Evolutionary conservation across 2,113 vertebrate species (phyloP), one percentile per base, ranked within the genome.

Genomic region (Vidua chalybeata): DNA sequence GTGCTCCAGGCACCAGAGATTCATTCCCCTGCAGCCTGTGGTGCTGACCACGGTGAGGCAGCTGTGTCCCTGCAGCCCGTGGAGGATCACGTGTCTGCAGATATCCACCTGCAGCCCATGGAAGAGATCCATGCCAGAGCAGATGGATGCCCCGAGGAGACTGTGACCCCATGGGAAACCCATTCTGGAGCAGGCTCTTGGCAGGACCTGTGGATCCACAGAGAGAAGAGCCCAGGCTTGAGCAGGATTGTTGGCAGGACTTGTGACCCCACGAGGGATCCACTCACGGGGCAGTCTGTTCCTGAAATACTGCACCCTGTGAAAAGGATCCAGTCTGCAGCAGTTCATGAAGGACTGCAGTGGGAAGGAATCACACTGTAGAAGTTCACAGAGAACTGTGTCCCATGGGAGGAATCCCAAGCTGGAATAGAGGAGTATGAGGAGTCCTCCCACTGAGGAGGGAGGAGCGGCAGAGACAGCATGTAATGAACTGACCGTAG

Each of bases 401-500:
- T 6, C 23, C 6, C 0, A 0, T 15, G n/a, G 16, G 30, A 64
- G 16, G 43, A 41, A 31, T 35, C 41, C 21, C 31, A 43, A 2
- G 4, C 33, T 52, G 28, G 23, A n/a, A 28, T 33, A 82, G 46
- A 23, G 4, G 9, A 75, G 37, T 15, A 15, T 52, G 15, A 67
- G 6, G 13, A 52, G 7, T 52, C 16, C 35, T 45, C 7, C 7
- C 3, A 1, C 37, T 45, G 15, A 45, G 45, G 28, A 33, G 16
- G 33, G 33, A 39, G 35, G 33, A 58, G 28, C 20, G 9, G 45
- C 33, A 66, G 37, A 66, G 6, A 13, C 21, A 45, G 7, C 0
- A 0, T 33, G 30, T 11, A 19, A 37, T n/a, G 14, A 72, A 26
- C 51, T 22, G 45, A 46, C 7, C 1, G 0, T 15, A 39, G 15